phyloP scores from a whole-genome alignment of 2,113 vertebrate species.

The Cyprinodon variegatus region DNA sequence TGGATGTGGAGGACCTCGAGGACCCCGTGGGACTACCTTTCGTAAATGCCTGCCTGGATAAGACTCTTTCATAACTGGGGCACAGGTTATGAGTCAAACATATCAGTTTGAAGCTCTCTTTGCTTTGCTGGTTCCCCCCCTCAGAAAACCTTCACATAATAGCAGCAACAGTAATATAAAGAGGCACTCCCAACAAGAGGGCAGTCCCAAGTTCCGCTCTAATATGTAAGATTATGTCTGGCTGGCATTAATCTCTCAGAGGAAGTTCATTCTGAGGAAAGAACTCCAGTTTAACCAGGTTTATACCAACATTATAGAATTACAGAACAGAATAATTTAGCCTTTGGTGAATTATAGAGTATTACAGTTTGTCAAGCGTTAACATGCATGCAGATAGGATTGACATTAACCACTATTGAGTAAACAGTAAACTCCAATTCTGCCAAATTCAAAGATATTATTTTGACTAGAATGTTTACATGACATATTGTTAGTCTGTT shows the following conservation, averaged over 20 bases:
- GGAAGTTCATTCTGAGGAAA: not conserved
- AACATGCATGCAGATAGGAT: no score
- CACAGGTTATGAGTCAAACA: slow-evolving; percentile 44
- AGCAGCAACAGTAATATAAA: not conserved
- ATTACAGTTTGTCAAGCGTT: no score
- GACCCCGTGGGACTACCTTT: slow-evolving; percentile 51
- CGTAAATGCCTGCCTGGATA: slow-evolving; percentile 52
- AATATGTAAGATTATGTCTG: not conserved
- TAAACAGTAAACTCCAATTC: no score
- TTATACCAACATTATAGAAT: not conserved
- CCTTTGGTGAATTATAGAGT: no score
- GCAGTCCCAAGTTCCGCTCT: not conserved
- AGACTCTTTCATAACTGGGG: slow-evolving; percentile 48
- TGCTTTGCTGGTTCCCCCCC: slow-evolving; percentile 10
- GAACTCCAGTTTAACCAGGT: not conserved
- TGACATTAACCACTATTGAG: no score
- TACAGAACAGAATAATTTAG: not conserved
- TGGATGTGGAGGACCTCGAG: slow-evolving; percentile 48
- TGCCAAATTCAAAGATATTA: no score
- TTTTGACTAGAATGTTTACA: no score
- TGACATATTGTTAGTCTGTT: no score
- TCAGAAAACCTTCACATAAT: not conserved
- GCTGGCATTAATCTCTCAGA: not conserved
- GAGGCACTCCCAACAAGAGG: no score
- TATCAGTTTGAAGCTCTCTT: slow-evolving; percentile 12